These are phyloP conservation scores for Spongilla lacustris DNA, from an alignment of 37 sponge, comb jelly and placozoan species.

Conservation along the genomic window DNA sequence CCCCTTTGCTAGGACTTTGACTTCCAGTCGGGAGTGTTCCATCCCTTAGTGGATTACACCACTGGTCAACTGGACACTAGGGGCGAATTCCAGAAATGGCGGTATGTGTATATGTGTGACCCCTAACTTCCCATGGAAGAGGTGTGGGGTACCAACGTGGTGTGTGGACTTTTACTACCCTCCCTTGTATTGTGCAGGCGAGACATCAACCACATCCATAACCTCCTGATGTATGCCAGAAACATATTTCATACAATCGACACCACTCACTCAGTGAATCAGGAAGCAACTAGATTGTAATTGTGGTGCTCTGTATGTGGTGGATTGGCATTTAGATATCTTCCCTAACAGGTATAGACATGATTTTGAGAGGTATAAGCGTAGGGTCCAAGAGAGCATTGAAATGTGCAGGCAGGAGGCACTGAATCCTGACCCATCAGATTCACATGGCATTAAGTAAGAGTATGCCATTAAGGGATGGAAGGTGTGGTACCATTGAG, in stretches of 20 bases:
- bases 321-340: neutral
- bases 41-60: conserved; percentile 61
- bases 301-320: neutral
- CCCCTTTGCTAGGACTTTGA: conserved; percentile 49
- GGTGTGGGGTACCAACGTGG: too few relatives aligned
- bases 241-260: conserved; percentile 69
- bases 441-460: conserved; percentile 64
- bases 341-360: conserved; percentile 40
- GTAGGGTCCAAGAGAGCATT: conserved; percentile 64
- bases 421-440: conserved; percentile 49
- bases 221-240: conserved; percentile 65
- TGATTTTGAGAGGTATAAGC: conserved; percentile 40
- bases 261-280: conserved; percentile 43
- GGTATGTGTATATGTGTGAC: conserved; percentile 7
- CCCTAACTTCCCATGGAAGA: neutral
- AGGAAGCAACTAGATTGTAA: conserved; percentile 77
- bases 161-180: neutral
- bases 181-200: conserved; percentile 14
- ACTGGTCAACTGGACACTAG: conserved; percentile 78
- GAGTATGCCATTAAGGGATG: neutral
- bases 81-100: conserved; percentile 70
- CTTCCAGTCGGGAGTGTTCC: conserved; percentile 76
- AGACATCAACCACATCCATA: conserved; percentile 63
- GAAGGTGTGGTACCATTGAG: neutral
- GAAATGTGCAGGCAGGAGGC: conserved; percentile 46